These are phyloP conservation scores for Melanostoma scalare DNA, from an alignment of 2,888 invertebrate genomes.

Conservation along the genomic window DNA sequence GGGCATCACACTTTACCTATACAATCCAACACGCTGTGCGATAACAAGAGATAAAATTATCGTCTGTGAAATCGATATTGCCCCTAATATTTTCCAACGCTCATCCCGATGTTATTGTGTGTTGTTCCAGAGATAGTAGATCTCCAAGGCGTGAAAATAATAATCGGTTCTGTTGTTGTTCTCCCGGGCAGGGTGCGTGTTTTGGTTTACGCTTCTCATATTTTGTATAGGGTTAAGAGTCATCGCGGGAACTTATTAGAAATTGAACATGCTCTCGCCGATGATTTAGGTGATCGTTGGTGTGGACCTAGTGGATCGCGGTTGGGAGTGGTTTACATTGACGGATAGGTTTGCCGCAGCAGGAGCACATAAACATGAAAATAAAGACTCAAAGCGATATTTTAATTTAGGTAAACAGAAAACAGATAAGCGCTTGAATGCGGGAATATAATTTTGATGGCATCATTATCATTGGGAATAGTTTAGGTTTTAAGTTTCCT, in stretches of 20 bases:
- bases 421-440: conserved; percentile 34
- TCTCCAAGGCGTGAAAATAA: conserved; percentile 68
- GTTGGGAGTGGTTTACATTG: conserved; percentile 29
- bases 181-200: conserved; percentile 32
- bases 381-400: conserved; percentile 53
- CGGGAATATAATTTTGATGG: conserved; percentile 53
- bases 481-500: conserved; percentile 45
- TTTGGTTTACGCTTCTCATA: conserved; percentile 56
- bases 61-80: conserved; percentile 73
- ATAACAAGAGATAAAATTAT: conserved; percentile 72
- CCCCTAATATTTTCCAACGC: conserved; percentile 58
- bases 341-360: conserved; percentile 59
- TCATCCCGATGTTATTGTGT: conserved; percentile 23
- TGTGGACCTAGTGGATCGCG: conserved; percentile 18
- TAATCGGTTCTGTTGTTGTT: conserved; percentile 49
- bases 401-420: conserved; percentile 56
- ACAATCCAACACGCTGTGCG: conserved; percentile 58
- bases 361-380: conserved; percentile 64
- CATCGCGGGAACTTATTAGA: conserved; percentile 65
- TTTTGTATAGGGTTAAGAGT: conserved; percentile 54
- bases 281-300: conserved; percentile 55
- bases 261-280: conserved; percentile 57
- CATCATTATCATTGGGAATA: conserved; percentile 51
- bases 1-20: conserved; percentile 10
- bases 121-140: conserved; percentile 30